Percentiles rank a stretch among this genome's conserved stretches.
Evolutionary conservation across 2,113 vertebrate species (phyloP).

Genomic region (Ahaetulla prasina): DNA sequence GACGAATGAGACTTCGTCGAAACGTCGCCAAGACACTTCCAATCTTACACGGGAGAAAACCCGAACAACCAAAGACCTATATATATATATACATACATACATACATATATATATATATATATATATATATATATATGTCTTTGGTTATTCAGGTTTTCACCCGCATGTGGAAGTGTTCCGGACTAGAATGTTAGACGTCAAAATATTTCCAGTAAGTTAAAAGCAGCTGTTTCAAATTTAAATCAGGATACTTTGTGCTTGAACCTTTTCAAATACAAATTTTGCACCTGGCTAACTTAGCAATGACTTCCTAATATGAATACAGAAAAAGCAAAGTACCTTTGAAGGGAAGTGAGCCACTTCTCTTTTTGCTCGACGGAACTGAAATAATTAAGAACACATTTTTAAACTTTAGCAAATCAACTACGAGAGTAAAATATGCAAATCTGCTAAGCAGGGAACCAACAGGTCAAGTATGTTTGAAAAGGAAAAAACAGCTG

Average conservation of each 20-base stretch:
- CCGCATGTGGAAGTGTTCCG: not conserved
- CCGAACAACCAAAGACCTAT: no score
- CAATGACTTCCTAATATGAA: not conserved
- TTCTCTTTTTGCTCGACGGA: constrained; percentile 86
- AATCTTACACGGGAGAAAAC: no score
- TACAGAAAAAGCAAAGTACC: constrained; percentile 68
- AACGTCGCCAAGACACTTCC: no score
- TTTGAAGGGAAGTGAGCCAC: constrained; percentile 86
- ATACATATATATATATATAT: no score
- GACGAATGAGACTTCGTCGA: no score
- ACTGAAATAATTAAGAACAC: constrained; percentile 68
- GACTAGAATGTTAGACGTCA: not conserved
- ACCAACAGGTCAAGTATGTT: not conserved
- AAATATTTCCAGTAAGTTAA: not conserved
- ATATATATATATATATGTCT: no score
- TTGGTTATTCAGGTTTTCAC: no score
- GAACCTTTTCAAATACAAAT: not conserved
- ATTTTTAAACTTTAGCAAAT: not conserved
- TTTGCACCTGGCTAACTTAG: not conserved
- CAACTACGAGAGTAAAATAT: not conserved
- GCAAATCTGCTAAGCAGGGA: not conserved
- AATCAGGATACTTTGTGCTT: not conserved
- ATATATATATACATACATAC: no score
- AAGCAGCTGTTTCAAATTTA: not conserved
- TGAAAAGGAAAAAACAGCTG: not conserved